Percentiles rank a stretch among this genome's conserved stretches.
Conservation (phyloP, 2,888 invertebrate genomes). For the Pseudolycoriella hygida region DNA sequence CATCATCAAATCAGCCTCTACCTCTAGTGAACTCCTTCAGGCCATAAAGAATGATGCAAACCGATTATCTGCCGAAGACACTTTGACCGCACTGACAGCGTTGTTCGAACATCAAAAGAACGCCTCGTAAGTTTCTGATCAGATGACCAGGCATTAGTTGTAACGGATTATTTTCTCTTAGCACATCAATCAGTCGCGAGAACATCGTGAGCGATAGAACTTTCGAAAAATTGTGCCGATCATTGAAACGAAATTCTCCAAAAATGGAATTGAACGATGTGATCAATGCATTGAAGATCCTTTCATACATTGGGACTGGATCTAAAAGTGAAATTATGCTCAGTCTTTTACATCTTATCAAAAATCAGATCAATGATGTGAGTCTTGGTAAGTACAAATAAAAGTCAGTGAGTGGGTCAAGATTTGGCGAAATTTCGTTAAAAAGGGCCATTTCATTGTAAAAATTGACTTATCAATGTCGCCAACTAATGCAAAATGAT, state of each 20-base stretch:
- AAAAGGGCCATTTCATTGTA: no score
- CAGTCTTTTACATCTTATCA: background rate
- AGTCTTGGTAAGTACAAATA: conserved; percentile 22
- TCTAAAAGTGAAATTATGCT: background rate
- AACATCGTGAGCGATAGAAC: conserved; percentile 34
- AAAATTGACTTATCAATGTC: no score
- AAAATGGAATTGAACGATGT: conserved; percentile 33
- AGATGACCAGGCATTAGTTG: background rate
- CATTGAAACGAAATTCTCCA: conserved; percentile 35
- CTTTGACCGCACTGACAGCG: background rate
- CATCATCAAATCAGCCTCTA: no score
- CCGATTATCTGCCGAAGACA: no score
- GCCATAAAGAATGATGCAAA: no score
- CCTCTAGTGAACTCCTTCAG: no score
- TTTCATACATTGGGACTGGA: conserved; percentile 25
- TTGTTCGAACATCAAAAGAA: background rate
- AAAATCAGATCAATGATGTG: conserved; percentile 2
- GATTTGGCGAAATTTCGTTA: no score
- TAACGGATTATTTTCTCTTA: conserved; percentile 10
- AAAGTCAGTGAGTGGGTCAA: no score
- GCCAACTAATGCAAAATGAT: no score
- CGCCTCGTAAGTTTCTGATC: background rate
- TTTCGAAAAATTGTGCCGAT: conserved; percentile 39
- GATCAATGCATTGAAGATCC: conserved; percentile 38
- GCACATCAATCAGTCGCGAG: conserved; percentile 24